phyloP scores from a whole-genome alignment of 2,888 invertebrate species.

The Oeneis ivallda region DNA sequence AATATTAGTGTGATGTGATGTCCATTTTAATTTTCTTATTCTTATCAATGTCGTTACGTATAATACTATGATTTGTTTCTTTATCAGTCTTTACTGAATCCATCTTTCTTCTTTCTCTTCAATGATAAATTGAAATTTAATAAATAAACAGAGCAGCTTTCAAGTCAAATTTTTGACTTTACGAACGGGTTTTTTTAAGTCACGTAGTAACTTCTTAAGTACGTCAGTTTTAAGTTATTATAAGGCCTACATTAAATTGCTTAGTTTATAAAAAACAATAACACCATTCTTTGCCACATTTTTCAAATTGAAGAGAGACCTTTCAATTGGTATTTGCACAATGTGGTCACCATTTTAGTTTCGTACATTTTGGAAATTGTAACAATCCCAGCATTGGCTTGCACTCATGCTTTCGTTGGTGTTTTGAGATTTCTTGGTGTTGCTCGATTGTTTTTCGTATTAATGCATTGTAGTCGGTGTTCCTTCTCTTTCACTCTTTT shows the following conservation, averaged over 20 bases:
- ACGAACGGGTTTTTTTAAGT: too few species aligned
- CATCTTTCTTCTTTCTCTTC: too few species aligned
- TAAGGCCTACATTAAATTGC: not conserved
- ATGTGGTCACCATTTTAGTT: constrained; percentile 49
- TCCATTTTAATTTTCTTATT: too few species aligned
- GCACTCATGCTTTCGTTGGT: constrained; percentile 71
- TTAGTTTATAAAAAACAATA: not conserved
- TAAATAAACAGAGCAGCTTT: too few species aligned
- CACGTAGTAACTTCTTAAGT: too few species aligned
- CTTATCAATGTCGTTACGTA: too few species aligned
- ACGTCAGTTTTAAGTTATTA: too few species aligned
- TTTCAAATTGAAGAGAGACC: constrained; percentile 48
- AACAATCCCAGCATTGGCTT: constrained; percentile 68
- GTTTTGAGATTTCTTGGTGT: constrained; percentile 44
- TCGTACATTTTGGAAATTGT: constrained; percentile 45
- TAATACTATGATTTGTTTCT: too few species aligned
- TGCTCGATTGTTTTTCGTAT: constrained; percentile 60
- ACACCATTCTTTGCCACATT: constrained; percentile 40
- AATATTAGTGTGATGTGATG: too few species aligned
- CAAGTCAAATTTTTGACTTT: too few species aligned
- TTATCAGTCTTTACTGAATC: too few species aligned
- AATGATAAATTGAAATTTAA: too few species aligned
- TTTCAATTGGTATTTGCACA: constrained; percentile 71
- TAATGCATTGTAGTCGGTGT: constrained; percentile 74
- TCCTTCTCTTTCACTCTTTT: constrained; percentile 77